A percentile compares a stretch with the other conserved stretches of the same genome.
Conservation (phyloP, 2,797 vertebrate species). For the Perdix hodgsoniae region DNA sequence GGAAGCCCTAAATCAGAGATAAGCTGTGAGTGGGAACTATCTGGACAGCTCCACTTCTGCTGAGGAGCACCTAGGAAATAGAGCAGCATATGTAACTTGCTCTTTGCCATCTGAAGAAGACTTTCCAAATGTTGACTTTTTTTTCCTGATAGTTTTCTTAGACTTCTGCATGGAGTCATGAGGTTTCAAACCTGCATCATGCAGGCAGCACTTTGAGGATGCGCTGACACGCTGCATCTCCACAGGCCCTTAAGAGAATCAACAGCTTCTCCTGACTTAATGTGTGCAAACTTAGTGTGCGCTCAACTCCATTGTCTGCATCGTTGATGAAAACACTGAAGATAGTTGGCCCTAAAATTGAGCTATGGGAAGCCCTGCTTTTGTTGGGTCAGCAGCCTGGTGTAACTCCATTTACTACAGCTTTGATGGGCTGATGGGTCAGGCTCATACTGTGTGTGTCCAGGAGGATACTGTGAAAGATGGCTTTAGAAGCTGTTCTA, state of each 20-base stretch:
- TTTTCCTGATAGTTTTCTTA: not conserved
- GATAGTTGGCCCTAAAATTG: not conserved
- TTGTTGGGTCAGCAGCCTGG: not conserved
- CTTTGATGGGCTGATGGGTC: not conserved
- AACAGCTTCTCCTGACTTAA: not conserved
- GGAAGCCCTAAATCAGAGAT: not conserved
- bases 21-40: not conserved
- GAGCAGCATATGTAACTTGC: not conserved
- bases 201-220: not conserved
- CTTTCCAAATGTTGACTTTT: not conserved
- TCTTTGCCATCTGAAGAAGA: not conserved
- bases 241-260: not conserved
- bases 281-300: not conserved
- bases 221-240: not conserved
- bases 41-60: not conserved
- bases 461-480: not conserved
- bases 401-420: too few relatives aligned
- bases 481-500: not conserved
- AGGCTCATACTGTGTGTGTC: too few relatives aligned
- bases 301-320: not conserved
- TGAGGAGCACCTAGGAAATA: not conserved
- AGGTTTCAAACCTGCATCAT: rapidly evolving
- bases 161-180: not conserved
- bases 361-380: not conserved
- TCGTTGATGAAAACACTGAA: not conserved